Conservation (phyloP, 2,888 invertebrate species). For the Dyspetes luteomarginatus region DNA sequence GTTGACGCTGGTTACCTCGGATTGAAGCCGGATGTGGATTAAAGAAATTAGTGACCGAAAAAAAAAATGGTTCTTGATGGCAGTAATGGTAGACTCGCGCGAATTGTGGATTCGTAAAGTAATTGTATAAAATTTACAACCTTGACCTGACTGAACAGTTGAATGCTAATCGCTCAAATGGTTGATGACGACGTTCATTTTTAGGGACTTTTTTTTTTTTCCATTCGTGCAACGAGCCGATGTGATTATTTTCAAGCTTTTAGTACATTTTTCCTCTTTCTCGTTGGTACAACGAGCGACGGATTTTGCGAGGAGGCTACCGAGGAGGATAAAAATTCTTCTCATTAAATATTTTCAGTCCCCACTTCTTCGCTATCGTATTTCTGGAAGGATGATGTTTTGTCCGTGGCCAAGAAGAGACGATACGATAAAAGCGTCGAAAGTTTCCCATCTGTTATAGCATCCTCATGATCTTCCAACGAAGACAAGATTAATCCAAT, state of each 20-base stretch:
- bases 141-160: too few relatives aligned
- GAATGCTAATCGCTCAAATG: too few relatives aligned
- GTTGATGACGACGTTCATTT: too few relatives aligned
- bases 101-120: too few relatives aligned
- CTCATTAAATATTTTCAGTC: neutral
- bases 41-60: too few relatives aligned
- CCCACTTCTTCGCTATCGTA: neutral
- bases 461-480: neutral
- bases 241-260: neutral
- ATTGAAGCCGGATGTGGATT: constrained; percentile 1
- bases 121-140: too few relatives aligned
- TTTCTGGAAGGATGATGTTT: neutral
- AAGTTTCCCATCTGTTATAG: neutral
- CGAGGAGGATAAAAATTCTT: neutral
- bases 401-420: neutral
- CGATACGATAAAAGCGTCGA: neutral
- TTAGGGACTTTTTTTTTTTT: too few relatives aligned
- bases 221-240: too few relatives aligned
- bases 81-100: too few relatives aligned
- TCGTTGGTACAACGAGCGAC: neutral
- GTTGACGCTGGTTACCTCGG: neutral
- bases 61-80: too few relatives aligned
- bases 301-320: too few relatives aligned
- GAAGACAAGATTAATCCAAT: constrained; percentile 14
- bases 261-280: neutral